Base-by-base conservation (phyloP, 2,888 invertebrate species). In the Patella ulyssiponensis region DNA sequence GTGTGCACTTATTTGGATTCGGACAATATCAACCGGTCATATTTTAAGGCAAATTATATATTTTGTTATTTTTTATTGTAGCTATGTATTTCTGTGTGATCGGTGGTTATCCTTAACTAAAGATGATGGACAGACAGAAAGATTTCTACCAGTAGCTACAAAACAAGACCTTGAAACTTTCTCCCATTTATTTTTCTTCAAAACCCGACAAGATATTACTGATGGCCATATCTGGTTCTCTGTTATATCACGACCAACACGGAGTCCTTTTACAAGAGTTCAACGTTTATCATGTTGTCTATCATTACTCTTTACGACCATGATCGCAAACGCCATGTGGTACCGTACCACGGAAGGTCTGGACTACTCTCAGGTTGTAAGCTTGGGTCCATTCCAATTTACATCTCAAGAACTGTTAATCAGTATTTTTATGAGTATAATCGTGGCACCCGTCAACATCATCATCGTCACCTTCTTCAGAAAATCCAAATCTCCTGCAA, bases 221-320 rank as follows among this genome's bases (percentile, higher is more conserved):
- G 92, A 92, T 78, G 90, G 89, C n/a, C 92, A 92, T 79, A 83
- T 93, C 17, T 92, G 92, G 92, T 88, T 92, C 77, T 92, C 92
- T 0, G 87, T 92, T 20, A 88, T 92, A 78, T 83, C 90, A 69
- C 86, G 92, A 27, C 92, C 92, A 4, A 88, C 91, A 3, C 84
- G 88, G 33, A 91, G 91, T 72, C 86, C 90, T 27, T 93, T 92
- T 81, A 91, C 92, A 1, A 83, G 92, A 23, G 86, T 88, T 11
- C 87, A 88, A 79, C 82, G 88, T 33, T 75, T 87, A 5, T 85
- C 87, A 1, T 87, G 87, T 75, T 80, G 86, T 5, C 76, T 86
- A 2, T 64, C 64, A 23, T 64, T 64, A 23, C 23, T 64, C 20
- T 64, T 64, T 23, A 64, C 64, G 11, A 64, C 64, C 23, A 64